These are phyloP conservation scores for Globia sparganii DNA, from an alignment of 2,888 invertebrate genomes.

Conservation along the genomic window DNA sequence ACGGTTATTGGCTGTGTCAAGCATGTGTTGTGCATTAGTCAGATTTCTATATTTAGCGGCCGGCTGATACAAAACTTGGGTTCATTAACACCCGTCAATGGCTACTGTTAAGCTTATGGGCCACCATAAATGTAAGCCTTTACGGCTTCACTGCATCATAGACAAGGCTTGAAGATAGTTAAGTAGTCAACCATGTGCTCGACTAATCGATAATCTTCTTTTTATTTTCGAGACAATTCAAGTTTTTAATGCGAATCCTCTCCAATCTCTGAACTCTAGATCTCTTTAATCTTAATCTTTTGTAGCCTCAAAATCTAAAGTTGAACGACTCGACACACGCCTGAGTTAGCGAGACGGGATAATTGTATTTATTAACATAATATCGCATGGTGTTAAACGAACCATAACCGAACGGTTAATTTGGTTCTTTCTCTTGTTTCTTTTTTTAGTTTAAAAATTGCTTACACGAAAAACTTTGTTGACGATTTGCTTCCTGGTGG, in stretches of 20 bases:
- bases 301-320: constrained; percentile 68
- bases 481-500: constrained; percentile 53
- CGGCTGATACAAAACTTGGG: constrained; percentile 78
- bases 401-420: constrained; percentile 81
- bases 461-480: constrained; percentile 53
- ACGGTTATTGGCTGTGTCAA: constrained; percentile 77
- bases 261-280: constrained; percentile 8
- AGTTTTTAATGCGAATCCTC: not conserved
- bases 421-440: constrained; percentile 70
- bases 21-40: constrained; percentile 84
- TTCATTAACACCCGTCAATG: constrained; percentile 80
- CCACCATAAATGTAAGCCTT: constrained; percentile 55
- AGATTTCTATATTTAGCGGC: constrained; percentile 83
- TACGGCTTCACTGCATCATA: constrained; percentile 19
- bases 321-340: constrained; percentile 79
- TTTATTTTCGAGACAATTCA: not conserved
- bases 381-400: constrained; percentile 81
- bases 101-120: constrained; percentile 67
- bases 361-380: constrained; percentile 89
- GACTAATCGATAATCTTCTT: not conserved
- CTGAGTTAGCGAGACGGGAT: constrained; percentile 77
- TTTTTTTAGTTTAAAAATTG: constrained; percentile 62
- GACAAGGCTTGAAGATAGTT: not conserved
- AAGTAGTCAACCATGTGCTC: constrained; percentile 1
- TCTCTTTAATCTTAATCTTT: constrained; percentile 13